phyloP scores from a whole-genome alignment of 2,113 vertebrate species.

The Anhinga rufa region DNA sequence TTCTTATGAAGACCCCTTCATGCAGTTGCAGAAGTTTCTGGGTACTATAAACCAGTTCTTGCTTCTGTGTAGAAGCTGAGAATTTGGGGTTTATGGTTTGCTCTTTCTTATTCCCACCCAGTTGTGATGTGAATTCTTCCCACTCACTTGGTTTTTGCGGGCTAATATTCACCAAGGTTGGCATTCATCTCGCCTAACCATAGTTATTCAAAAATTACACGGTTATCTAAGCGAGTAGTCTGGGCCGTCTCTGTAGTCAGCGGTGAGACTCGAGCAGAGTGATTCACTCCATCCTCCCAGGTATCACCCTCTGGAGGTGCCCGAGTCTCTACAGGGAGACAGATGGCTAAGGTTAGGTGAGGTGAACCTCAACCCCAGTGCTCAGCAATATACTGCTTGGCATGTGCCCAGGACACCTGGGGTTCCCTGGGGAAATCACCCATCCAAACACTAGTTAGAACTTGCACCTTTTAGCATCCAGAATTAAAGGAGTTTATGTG shows the following conservation, averaged over 20 bases:
- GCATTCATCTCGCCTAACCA: not conserved
- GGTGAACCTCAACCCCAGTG: conserved; percentile 35
- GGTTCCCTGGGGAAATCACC: conserved; percentile 65
- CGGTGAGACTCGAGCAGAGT: conserved; percentile 14
- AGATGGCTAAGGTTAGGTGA: conserved; percentile 57
- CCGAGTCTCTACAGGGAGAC: not conserved
- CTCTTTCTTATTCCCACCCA: not conserved
- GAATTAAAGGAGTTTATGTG: conserved; percentile 22
- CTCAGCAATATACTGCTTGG: conserved; percentile 53
- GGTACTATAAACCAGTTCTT: not conserved
- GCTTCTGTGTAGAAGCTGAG: not conserved
- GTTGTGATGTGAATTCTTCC: conserved; percentile 2
- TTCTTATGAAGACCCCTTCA: not conserved
- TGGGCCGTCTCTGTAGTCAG: conserved; percentile 12
- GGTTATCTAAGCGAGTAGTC: not conserved
- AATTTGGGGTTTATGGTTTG: not conserved
- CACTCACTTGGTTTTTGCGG: not conserved
- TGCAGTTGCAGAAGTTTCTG: not conserved
- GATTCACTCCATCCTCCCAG: conserved; percentile 46
- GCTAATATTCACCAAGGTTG: not conserved
- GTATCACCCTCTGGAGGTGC: conserved; percentile 45
- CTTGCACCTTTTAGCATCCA: conserved; percentile 45
- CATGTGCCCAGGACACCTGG: conserved; percentile 35
- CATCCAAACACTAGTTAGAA: not conserved
- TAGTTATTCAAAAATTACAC: not conserved